Conservation (phyloP, 2,888 invertebrate genomes). For the Epirrhoe tristata region DNA sequence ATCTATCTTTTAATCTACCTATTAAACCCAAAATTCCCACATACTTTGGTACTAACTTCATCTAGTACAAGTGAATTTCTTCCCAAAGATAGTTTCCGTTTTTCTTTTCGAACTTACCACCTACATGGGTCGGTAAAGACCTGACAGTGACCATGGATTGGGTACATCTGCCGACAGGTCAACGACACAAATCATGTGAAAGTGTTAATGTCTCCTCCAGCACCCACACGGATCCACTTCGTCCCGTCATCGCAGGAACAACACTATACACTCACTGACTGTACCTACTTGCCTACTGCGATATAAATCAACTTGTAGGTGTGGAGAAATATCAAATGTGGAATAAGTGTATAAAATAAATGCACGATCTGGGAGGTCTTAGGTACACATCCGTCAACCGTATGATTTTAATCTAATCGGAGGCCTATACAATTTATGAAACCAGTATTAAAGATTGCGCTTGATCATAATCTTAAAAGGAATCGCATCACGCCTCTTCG, state of each 20-base stretch:
- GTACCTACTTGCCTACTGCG: neutral
- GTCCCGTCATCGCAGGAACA: constrained; percentile 19
- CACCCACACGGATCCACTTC: constrained; percentile 61
- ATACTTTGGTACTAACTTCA: neutral
- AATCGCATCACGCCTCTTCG: no score
- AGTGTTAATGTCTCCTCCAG: constrained; percentile 76
- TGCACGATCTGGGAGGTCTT: no score
- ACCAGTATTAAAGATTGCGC: no score
- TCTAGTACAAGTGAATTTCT: neutral
- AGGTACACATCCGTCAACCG: no score
- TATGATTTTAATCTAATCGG: no score
- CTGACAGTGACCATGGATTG: constrained; percentile 35
- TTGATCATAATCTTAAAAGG: no score
- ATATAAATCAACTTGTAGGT: neutral
- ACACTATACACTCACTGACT: neutral
- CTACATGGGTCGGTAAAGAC: constrained; percentile 5
- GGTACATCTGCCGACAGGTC: constrained; percentile 70
- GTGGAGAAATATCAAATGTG: neutral
- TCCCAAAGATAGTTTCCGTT: neutral
- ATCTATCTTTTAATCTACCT: no score
- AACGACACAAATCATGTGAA: constrained; percentile 81
- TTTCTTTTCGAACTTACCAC: neutral
- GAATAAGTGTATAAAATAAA: neutral
- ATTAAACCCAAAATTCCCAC: no score
- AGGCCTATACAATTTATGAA: neutral